Conservation (phyloP, 2,797 vertebrate genomes). For the Coendou prehensilis region DNA sequence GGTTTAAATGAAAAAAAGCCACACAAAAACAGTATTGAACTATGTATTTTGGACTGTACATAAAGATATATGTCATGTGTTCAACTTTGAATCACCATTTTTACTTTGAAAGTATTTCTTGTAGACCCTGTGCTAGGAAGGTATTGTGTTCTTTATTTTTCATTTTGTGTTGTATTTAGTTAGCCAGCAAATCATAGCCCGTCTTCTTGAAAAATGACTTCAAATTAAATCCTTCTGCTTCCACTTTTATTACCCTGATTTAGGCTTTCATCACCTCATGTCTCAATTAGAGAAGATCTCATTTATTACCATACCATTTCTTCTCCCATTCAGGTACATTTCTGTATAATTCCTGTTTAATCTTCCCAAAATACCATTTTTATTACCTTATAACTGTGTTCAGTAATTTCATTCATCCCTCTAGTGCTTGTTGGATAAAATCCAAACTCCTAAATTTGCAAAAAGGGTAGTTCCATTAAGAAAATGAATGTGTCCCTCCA, state of each 20-base stretch:
- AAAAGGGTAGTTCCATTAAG: background rate
- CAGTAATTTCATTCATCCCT: background rate
- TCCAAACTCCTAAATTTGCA: background rate
- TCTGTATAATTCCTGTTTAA: conserved; percentile 13
- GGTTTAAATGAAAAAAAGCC: conserved; percentile 2
- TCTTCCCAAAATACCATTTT: conserved; percentile 5
- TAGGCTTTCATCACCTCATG: conserved; percentile 56
- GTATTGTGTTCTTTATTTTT: background rate
- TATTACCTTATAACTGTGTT: conserved; percentile 34
- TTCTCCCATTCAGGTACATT: conserved; percentile 26
- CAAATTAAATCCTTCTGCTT: conserved; percentile 74
- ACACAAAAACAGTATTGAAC: background rate
- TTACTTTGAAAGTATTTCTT: conserved; percentile 8
- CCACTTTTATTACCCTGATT: conserved; percentile 34
- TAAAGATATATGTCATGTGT: conserved; percentile 49
- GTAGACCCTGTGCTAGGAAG: background rate
- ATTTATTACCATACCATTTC: conserved; percentile 19
- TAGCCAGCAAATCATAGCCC: conserved; percentile 29
- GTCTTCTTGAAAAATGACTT: conserved; percentile 67
- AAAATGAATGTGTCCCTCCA: background rate
- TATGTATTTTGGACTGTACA: background rate
- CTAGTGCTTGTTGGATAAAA: conserved; percentile 48
- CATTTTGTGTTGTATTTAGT: conserved; percentile 45
- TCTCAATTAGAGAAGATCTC: conserved; percentile 49
- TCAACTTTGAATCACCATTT: conserved; percentile 22